Conservation (phyloP, 2,797 vertebrate species). For the Falco concolor region DNA sequence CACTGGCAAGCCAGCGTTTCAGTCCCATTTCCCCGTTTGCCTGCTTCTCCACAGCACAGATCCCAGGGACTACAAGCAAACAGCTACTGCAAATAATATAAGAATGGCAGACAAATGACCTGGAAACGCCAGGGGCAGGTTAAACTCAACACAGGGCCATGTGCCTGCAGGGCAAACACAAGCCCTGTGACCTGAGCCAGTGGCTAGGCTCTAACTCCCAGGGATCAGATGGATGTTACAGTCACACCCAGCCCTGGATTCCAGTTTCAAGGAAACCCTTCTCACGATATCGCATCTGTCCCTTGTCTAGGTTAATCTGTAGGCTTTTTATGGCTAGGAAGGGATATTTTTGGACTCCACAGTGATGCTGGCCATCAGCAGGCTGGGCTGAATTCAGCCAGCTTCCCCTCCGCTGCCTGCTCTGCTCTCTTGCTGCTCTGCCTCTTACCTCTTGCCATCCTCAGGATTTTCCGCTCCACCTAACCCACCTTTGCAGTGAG, state of each 20-base stretch:
- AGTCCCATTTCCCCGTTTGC: neutral
- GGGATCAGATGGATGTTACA: neutral
- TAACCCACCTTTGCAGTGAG: neutral
- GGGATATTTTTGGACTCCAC: neutral
- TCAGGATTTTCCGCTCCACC: neutral
- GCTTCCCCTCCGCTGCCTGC: neutral
- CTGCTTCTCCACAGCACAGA: neutral
- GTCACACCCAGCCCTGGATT: neutral
- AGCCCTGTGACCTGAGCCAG: neutral
- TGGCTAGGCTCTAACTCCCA: accelerated
- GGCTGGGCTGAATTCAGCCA: neutral
- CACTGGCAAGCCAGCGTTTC: neutral
- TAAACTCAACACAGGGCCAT: neutral
- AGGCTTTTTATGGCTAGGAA: neutral
- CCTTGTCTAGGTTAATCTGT: neutral
- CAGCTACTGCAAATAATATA: accelerated
- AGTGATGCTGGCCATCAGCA: neutral
- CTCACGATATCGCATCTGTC: neutral
- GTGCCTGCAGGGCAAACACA: neutral
- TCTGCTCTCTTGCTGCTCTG: neutral
- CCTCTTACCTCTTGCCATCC: neutral
- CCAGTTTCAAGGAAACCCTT: neutral
- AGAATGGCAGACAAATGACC: neutral
- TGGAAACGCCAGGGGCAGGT: neutral
- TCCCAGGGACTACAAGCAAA: neutral